Base-by-base conservation (phyloP, 2,113 vertebrate species). In the Perca schrenkii region DNA sequence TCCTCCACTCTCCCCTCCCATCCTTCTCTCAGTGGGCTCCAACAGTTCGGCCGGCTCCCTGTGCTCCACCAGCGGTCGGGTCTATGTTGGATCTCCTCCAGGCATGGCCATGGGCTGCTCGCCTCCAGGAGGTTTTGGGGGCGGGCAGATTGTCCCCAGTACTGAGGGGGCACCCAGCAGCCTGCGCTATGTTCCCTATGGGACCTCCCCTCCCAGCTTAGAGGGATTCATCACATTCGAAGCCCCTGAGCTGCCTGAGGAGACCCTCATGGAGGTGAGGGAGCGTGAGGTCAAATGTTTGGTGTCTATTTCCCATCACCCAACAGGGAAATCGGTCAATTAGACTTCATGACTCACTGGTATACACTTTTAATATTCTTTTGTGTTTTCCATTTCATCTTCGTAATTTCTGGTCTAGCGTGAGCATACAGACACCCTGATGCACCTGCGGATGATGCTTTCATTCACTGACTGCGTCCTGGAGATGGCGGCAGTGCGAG, bases 191-290 rank as follows among this genome's bases (percentile, higher is more conserved):
- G 95, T 97, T 92, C 96, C 98, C 46, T 99, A 99, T 31, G 97
- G 98, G 63, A 97, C 97, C 64, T 99, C 98, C 1, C 97, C 98
- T 54, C 98, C 98, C 52, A 99, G 97, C 93, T 90, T 99, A 71
- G 98, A 99, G 69, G 98, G 98, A 14, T 98, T 99, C 86, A 96
- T 99, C 92, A 98, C 97, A 52, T 99, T 99, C 15, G 98, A 99
- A 94, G 98, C 98, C 65, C 98, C 98, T 0, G 98, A 99, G 92
- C 95, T 99, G 77, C 98, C 97, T 0, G 98, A 99, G 89, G 98
- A 99, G 93, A 99, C 98, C 0, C 95, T 99, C 74, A 99, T 99
- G 98, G 98, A 99, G 98, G 98, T 99, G 94, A 86, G 92, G 25
- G 21, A 6, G 62, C 11, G 58, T 46, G 67, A 25, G 17, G 16